Evolutionary conservation across 2,888 invertebrate species (phyloP).

Genomic region (Colletes collaris): DNA sequence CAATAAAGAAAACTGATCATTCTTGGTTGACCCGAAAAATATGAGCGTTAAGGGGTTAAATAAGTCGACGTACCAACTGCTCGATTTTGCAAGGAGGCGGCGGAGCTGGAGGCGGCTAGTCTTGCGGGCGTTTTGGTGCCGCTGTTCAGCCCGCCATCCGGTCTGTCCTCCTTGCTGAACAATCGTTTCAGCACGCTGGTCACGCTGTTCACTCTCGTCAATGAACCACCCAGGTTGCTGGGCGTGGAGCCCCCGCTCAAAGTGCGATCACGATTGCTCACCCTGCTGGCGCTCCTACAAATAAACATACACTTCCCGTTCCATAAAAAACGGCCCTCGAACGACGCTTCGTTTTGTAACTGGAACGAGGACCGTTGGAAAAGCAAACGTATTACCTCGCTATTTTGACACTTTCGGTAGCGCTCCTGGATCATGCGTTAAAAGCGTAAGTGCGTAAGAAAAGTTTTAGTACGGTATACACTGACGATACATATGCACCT

Average conservation of each 20-base stretch:
- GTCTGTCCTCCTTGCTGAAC: constrained; percentile 89
- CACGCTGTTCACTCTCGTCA: constrained; percentile 90
- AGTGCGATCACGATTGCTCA: constrained; percentile 78
- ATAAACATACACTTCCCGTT: background rate
- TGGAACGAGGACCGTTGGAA: too few relatives aligned
- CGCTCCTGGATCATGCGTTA: constrained; percentile 51
- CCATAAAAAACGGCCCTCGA: background rate
- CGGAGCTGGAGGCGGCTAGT: constrained; percentile 77
- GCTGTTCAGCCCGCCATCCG: constrained; percentile 79
- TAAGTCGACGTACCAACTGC: constrained; percentile 35
- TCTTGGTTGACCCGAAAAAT: too few relatives aligned
- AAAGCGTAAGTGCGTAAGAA: constrained; percentile 1
- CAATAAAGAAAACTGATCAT: too few relatives aligned
- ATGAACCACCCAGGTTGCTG: constrained; percentile 84
- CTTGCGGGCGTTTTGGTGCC: constrained; percentile 84
- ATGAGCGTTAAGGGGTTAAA: too few relatives aligned
- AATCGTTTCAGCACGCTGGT: constrained; percentile 90
- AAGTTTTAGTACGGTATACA: background rate
- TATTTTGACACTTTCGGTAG: constrained; percentile 49
- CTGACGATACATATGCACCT: background rate
- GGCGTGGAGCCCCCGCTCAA: constrained; percentile 78
- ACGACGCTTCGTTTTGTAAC: background rate
- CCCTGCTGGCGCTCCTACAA: constrained; percentile 78
- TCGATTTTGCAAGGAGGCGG: constrained; percentile 75
- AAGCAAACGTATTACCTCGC: constrained; percentile 49